Conservation (phyloP, 2,797 vertebrate species). For the Hippopotamyrus pictus region DNA sequence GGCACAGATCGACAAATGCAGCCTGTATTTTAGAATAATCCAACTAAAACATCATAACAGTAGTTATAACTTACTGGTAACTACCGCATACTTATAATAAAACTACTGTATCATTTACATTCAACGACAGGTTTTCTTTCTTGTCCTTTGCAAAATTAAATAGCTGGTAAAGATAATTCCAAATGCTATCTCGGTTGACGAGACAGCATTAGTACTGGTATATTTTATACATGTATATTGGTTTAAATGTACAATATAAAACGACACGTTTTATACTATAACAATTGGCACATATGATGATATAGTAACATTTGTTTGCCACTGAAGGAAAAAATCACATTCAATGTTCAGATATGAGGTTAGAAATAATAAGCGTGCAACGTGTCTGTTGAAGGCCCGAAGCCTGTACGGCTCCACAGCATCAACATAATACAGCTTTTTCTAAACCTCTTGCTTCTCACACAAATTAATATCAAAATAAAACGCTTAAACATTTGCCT, state of each 20-base stretch:
- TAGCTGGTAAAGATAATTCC: not conserved
- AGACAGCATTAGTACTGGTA: slow-evolving; percentile 18
- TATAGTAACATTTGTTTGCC: slow-evolving; percentile 25
- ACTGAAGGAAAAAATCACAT: slow-evolving; percentile 43
- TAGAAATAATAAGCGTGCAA: slow-evolving; percentile 26
- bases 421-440: slow-evolving; percentile 45
- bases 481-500: slow-evolving; percentile 18
- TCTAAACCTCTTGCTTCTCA: slow-evolving; percentile 26
- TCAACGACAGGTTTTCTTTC: not conserved
- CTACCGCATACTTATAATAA: slow-evolving; percentile 14
- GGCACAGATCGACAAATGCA: not conserved
- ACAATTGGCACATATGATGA: slow-evolving; percentile 71
- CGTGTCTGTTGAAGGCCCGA: slow-evolving; percentile 52
- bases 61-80: not conserved
- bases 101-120: not conserved
- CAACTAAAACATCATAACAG: not conserved
- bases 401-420: slow-evolving; percentile 71
- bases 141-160: not conserved
- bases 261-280: slow-evolving; percentile 46
- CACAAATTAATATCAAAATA: slow-evolving; percentile 45
- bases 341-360: slow-evolving; percentile 29
- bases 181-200: not conserved
- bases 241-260: slow-evolving; percentile 51
- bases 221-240: slow-evolving; percentile 25
- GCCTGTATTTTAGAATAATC: not conserved